A percentile compares a stretch with the other conserved stretches of the same genome.
These are phyloP conservation scores for Lasioglossum vierecki DNA, from an alignment of 2,888 invertebrate species.

Conservation along the genomic window DNA sequence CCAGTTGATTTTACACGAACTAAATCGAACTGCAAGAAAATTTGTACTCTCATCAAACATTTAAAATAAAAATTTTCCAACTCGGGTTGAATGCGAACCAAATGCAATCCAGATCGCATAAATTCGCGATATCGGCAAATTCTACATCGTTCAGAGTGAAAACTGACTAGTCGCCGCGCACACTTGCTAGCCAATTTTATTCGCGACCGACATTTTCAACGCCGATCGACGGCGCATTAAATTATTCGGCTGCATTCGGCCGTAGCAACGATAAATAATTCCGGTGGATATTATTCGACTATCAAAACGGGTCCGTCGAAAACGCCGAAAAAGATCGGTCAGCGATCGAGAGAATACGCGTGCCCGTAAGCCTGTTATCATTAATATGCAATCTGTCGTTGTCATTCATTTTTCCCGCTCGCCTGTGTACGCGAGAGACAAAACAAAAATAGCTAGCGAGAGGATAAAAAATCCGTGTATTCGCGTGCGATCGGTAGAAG, in stretches of 20 bases:
- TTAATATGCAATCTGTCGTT: slow-evolving; percentile 8
- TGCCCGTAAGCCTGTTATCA: not conserved
- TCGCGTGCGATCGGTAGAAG: not conserved
- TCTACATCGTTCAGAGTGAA: not conserved
- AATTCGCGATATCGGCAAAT: slow-evolving; percentile 1
- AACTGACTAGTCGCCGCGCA: not conserved
- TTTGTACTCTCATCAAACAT: not conserved
- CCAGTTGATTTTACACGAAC: not conserved
- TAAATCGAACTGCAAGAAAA: not conserved
- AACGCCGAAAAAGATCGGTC: not conserved
- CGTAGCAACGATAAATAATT: not conserved
- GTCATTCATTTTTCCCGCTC: not conserved
- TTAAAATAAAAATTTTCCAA: not conserved
- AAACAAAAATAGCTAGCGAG: not conserved
- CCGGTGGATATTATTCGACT: not conserved
- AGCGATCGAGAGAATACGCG: not conserved
- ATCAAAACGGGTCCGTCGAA: not conserved
- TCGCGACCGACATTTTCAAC: not conserved
- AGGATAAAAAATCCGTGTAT: not conserved
- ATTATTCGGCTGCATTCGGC: not conserved
- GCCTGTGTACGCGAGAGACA: not conserved
- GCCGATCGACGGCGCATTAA: not conserved
- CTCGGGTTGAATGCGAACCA: not conserved
- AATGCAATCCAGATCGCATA: not conserved
- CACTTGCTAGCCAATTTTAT: not conserved